phyloP scores from a whole-genome alignment of 2,113 vertebrate genomes.

The Pygoscelis antarcticus region DNA sequence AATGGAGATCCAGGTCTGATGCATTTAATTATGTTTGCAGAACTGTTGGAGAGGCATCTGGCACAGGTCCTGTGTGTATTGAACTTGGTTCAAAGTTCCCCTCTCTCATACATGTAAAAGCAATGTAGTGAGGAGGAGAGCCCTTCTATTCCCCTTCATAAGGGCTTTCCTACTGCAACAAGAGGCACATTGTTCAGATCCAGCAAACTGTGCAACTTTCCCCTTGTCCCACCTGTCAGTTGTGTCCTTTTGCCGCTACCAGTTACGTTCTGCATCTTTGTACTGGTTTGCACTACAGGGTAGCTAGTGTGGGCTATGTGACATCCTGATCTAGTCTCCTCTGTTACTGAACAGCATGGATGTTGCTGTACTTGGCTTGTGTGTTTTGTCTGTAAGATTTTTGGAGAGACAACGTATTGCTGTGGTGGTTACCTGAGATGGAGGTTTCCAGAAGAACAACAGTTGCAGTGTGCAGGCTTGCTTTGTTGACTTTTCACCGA shows the following conservation, averaged over 20 bases:
- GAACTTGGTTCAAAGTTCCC: background rate
- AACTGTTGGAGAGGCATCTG: background rate
- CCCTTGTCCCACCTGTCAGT: background rate
- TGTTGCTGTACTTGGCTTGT: background rate
- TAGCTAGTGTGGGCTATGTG: background rate
- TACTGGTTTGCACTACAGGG: background rate
- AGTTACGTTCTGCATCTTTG: background rate
- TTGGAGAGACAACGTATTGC: background rate
- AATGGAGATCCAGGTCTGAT: background rate
- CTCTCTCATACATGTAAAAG: background rate
- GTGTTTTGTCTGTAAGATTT: background rate
- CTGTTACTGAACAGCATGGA: background rate
- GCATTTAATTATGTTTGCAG: background rate
- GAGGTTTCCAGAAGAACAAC: background rate
- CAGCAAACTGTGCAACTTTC: background rate
- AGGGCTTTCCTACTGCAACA: background rate
- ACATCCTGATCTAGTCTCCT: background rate
- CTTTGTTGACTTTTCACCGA: background rate
- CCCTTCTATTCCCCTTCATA: background rate
- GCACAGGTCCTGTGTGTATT: background rate
- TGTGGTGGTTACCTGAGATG: background rate
- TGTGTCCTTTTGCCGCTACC: background rate
- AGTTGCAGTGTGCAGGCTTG: background rate
- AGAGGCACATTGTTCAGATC: background rate
- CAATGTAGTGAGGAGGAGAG: background rate